phyloP scores from a whole-genome alignment of 2,888 invertebrate species.

The Glomeris marginata region DNA sequence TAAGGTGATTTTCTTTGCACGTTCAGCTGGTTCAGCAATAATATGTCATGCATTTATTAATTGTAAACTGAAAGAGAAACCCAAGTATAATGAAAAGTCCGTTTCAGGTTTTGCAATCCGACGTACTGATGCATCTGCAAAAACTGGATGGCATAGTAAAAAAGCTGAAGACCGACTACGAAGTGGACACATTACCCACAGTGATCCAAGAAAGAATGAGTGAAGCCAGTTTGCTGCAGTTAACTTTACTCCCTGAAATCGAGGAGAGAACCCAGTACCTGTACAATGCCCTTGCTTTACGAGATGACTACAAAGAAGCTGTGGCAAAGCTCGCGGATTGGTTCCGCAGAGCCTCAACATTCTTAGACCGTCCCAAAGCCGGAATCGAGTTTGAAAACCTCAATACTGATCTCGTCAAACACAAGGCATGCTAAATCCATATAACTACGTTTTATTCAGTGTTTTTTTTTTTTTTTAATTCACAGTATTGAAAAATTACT shows the following conservation, averaged over 20 bases:
- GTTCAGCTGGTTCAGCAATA: background rate
- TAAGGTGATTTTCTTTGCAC: constrained; percentile 28
- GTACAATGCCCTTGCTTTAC: constrained; percentile 54
- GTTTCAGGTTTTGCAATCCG: constrained; percentile 39
- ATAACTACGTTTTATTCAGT: constrained; percentile 3
- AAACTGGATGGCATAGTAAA: constrained; percentile 49
- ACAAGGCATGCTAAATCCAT: constrained; percentile 41
- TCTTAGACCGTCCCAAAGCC: constrained; percentile 37
- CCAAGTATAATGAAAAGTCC: background rate
- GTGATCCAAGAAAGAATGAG: constrained; percentile 68
- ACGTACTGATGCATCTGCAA: constrained; percentile 52
- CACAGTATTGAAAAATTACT: background rate
- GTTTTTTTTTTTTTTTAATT: constrained; percentile 8
- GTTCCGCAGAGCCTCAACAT: constrained; percentile 66
- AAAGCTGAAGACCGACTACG: constrained; percentile 48
- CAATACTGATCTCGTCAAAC: constrained; percentile 64
- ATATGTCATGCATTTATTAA: background rate
- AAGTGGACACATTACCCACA: constrained; percentile 50
- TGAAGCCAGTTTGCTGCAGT: constrained; percentile 60
- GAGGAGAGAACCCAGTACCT: constrained; percentile 66
- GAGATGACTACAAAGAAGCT: constrained; percentile 58
- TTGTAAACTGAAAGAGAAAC: background rate
- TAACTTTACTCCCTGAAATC: constrained; percentile 62
- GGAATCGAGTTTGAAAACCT: constrained; percentile 81
- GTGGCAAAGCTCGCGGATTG: constrained; percentile 65